These are phyloP conservation scores for Julus scandinavius DNA, from an alignment of 2,888 invertebrate genomes.

Conservation along the genomic window DNA sequence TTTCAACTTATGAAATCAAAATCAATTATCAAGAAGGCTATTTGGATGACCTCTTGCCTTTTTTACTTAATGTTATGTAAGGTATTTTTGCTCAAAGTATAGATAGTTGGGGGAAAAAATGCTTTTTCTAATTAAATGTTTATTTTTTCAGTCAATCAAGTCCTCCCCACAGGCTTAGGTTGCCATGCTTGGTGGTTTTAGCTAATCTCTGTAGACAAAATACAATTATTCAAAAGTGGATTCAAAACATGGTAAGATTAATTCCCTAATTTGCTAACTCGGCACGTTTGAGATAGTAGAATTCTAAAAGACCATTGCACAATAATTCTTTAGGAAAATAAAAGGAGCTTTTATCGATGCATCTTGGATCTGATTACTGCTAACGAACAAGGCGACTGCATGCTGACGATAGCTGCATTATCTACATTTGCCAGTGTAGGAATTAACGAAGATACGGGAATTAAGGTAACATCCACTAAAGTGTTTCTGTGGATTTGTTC, in stretches of 20 bases:
- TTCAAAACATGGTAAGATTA: slow-evolving; percentile 15
- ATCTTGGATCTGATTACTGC: slow-evolving; percentile 39
- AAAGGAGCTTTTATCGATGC: slow-evolving; percentile 34
- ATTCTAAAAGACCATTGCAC: neutral
- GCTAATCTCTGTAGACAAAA: slow-evolving; percentile 46
- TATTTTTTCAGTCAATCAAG: neutral
- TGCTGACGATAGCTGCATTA: slow-evolving; percentile 39
- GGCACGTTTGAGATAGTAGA: neutral
- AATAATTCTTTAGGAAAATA: neutral
- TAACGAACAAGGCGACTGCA: neutral
- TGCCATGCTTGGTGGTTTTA: slow-evolving; percentile 10
- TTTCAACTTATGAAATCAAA: slow-evolving; percentile 45
- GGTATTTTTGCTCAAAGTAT: neutral
- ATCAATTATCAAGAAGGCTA: slow-evolving; percentile 34
- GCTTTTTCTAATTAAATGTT: neutral
- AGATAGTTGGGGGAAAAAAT: neutral
- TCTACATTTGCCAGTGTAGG: slow-evolving; percentile 44
- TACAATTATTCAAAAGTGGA: slow-evolving; percentile 24
- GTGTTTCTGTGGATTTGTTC: neutral
- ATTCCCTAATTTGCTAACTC: neutral
- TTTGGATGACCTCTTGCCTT: slow-evolving; percentile 37
- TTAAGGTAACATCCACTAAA: neutral
- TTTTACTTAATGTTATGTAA: slow-evolving; percentile 38
- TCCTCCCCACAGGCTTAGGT: slow-evolving; percentile 4
- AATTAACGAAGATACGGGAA: slow-evolving; percentile 17